These are phyloP conservation scores for Phataginus tricuspis DNA, from an alignment of 2,797 vertebrate genomes.

Conservation along the genomic window DNA sequence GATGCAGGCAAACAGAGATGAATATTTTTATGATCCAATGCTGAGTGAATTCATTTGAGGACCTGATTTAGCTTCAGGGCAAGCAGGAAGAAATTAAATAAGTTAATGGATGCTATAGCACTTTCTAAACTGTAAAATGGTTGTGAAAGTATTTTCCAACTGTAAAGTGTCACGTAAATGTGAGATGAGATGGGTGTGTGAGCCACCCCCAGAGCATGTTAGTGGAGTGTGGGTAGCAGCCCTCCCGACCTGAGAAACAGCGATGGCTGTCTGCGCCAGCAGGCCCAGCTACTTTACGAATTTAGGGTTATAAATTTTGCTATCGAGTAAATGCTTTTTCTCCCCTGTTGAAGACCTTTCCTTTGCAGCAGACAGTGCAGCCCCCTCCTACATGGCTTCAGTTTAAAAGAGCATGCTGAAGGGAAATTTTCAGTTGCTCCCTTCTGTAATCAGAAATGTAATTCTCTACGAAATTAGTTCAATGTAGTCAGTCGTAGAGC, in stretches of 20 bases:
- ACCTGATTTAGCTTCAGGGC: constrained; percentile 56
- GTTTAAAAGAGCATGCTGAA: background rate
- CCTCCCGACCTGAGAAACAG: background rate
- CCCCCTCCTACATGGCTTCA: background rate
- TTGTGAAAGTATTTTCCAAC: constrained; percentile 57
- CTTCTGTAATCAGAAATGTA: background rate
- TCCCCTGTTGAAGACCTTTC: background rate
- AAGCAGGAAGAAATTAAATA: constrained; percentile 71
- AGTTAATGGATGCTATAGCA: constrained; percentile 49
- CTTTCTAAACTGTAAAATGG: constrained; percentile 56
- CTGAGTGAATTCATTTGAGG: background rate
- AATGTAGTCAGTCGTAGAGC: background rate
- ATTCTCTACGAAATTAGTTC: background rate
- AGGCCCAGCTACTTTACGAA: background rate
- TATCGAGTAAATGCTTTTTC: background rate
- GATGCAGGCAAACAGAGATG: background rate
- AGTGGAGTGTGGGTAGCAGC: accelerated
- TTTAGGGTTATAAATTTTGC: background rate
- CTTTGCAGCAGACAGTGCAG: background rate
- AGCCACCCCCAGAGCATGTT: background rate
- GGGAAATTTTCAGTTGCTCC: background rate
- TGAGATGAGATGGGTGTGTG: background rate
- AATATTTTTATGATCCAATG: constrained; percentile 33
- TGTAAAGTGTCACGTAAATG: constrained; percentile 47
- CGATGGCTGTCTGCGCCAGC: accelerated